phyloP scores from a whole-genome alignment of 1,140 invertebrate species.

The Bombus difficillimus region DNA sequence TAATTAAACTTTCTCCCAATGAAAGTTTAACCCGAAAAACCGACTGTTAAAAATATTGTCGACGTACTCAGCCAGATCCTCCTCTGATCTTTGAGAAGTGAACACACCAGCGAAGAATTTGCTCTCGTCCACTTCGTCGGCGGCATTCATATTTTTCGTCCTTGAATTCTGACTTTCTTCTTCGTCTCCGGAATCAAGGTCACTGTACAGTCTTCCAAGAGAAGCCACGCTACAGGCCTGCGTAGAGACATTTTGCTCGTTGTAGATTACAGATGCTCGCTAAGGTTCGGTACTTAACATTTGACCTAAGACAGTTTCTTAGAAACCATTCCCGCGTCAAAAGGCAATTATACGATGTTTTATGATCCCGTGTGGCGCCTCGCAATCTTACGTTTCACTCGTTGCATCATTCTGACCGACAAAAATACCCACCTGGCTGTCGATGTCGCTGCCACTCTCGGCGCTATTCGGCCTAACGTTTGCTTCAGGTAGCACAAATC shows the following conservation, averaged over 20 bases:
- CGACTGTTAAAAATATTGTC: neutral
- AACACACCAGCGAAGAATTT: conserved; percentile 78
- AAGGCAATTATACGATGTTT: neutral
- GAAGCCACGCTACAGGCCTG: conserved; percentile 75
- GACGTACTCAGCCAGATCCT: conserved; percentile 73
- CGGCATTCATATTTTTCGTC: conserved; percentile 51
- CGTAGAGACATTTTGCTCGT: neutral
- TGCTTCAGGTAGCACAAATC: conserved; percentile 74
- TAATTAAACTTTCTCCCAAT: neutral
- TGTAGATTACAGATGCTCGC: neutral
- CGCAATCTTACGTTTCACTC: neutral
- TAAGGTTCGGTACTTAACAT: neutral
- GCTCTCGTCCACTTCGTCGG: conserved; percentile 74
- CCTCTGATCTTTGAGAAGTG: conserved; percentile 74
- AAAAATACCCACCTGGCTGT: conserved; percentile 73
- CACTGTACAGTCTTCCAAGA: conserved; percentile 70
- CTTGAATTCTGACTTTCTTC: conserved; percentile 65
- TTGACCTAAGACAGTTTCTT: neutral
- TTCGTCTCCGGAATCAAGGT: conserved; percentile 74
- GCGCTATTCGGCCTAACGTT: conserved; percentile 73
- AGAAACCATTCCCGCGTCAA: too few species aligned
- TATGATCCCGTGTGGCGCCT: neutral
- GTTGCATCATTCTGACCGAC: conserved; percentile 27
- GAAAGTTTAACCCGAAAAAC: neutral
- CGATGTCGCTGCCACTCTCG: conserved; percentile 77